Evolutionary conservation across 2,888 invertebrate species (phyloP), one percentile per base, ranked within the genome.

Genomic region (Yponomeuta malinellus): DNA sequence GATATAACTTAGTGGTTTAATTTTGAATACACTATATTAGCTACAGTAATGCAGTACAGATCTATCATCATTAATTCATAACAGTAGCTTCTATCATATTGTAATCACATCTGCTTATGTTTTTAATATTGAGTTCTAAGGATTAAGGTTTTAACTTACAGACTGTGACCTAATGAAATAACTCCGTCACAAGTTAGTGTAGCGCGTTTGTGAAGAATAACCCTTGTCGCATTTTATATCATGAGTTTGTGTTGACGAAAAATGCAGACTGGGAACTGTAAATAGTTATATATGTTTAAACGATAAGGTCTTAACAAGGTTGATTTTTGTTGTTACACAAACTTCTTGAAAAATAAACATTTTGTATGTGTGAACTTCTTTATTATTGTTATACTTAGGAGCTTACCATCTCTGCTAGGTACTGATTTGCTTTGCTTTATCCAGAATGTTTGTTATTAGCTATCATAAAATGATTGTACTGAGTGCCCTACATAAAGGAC

Each of bases 301-400:
- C 86, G 82, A 84, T 90, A 90, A 91, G 90, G 89, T 88, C 87
- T 86, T 88, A 85, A 90, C 90, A 88, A 90, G 90, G 90, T 91
- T 91, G 90, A 90, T 91, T 92, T 89, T 92, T 92, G 92, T 92
- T 92, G 91, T 90, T 92, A 92, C 90, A 90, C 90, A 87, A 90
- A 91, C 88, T 90, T 89, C 88, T 86, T 88, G 87, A 90, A 90
- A 89, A 91, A 91, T 90, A 92, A 91, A 92, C 92, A 90, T 91
- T 91, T 91, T 92, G 91, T 92, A 91, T 89, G 92, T 91, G 92
- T 91, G 92, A 89, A 78, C 72, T 83, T 85, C 81, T 87, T 87
- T 76, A 81, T 89, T 86, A 81, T 86, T 89, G 83, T 79, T 72
- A 69, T 52, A 29, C 52, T n/a, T 68, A 52, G 8, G 52, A 48